A percentile compares a stretch with the other conserved stretches of the same genome.
Evolutionary conservation across 2,797 vertebrate genomes (phyloP).

Genomic region (Podargus strigoides): DNA sequence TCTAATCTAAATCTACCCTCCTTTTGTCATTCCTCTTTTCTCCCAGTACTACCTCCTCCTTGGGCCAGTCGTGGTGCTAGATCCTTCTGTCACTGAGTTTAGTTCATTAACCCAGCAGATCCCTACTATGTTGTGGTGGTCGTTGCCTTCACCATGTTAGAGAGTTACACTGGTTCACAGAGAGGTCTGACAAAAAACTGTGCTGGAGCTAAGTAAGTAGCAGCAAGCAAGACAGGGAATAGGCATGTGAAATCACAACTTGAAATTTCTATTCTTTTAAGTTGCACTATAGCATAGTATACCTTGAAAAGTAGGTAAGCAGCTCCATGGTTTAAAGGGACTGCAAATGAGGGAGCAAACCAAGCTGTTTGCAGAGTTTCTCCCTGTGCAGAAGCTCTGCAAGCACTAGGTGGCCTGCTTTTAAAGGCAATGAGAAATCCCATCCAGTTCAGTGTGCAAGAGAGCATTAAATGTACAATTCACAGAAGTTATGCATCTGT

Average conservation of each 20-base stretch:
- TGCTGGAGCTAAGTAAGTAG: neutral
- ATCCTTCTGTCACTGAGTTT: neutral
- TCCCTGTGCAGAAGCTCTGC: neutral
- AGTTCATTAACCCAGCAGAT: neutral
- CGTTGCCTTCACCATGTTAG: neutral
- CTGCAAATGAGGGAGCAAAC: neutral
- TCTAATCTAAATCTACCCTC: too few relatives aligned
- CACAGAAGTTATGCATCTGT: neutral
- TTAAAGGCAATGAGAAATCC: neutral
- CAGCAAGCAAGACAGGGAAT: neutral
- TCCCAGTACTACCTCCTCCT: neutral
- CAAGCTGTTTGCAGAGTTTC: neutral
- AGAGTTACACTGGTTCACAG: neutral
- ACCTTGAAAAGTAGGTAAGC: neutral
- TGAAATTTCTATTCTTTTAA: neutral
- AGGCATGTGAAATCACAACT: neutral
- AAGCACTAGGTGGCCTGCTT: constrained; percentile 48
- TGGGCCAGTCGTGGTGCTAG: neutral
- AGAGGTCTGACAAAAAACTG: neutral
- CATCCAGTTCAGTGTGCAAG: neutral
- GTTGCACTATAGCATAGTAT: neutral
- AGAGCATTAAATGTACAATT: neutral
- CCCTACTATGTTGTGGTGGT: neutral
- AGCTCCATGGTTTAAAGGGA: neutral
- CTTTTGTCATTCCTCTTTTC: neutral